Percentiles rank a stretch among this genome's conserved stretches.
Evolutionary conservation across 2,113 vertebrate genomes (phyloP).

Genomic region (Nothocercus nigrocapillus): DNA sequence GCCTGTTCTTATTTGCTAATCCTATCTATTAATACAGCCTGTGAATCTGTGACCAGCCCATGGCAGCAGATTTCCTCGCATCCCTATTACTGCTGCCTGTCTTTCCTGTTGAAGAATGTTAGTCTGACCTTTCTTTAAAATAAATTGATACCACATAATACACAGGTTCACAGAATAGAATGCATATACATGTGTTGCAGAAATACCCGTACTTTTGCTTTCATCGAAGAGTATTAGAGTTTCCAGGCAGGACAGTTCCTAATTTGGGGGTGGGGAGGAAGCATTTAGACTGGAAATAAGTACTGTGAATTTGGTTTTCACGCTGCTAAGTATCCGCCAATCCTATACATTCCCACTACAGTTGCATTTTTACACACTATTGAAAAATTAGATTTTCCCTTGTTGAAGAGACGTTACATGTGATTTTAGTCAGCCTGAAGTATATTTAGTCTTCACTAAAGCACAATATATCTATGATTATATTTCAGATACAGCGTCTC

Average conservation of each 20-base stretch:
- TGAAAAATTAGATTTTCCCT: neutral
- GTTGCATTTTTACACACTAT: neutral
- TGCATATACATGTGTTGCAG: rapidly evolving
- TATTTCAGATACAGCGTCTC: neutral
- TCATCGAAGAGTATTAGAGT: neutral
- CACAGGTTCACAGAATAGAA: neutral
- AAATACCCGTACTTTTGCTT: neutral
- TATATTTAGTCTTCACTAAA: neutral
- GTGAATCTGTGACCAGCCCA: neutral
- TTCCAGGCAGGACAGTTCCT: neutral
- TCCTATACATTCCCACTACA: neutral
- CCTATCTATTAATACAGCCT: conserved; percentile 65
- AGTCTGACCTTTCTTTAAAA: neutral
- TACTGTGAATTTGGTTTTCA: neutral
- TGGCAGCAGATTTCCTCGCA: conserved; percentile 20
- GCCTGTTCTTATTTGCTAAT: conserved; percentile 69
- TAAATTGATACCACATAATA: neutral
- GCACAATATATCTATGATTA: neutral
- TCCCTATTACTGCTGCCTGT: neutral
- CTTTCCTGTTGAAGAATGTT: neutral
- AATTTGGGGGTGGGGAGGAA: neutral
- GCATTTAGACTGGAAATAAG: neutral
- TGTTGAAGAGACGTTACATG: neutral
- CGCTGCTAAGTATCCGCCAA: neutral
- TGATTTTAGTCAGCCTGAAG: neutral